These are phyloP conservation scores for Cheilosia soror DNA, from an alignment of 2,888 invertebrate genomes.

Conservation along the genomic window DNA sequence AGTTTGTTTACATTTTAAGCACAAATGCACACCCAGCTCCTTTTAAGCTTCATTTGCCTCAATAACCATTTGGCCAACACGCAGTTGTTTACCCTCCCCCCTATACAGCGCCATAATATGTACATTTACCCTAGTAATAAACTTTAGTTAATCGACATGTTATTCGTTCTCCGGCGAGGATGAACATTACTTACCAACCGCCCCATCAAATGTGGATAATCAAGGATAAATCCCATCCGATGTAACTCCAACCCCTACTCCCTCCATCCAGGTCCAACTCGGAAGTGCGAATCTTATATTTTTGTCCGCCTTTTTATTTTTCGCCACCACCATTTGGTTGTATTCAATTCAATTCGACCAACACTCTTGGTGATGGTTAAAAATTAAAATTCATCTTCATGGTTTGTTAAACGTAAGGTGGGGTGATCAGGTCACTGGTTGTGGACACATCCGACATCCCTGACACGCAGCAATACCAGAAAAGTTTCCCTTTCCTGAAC, in stretches of 20 bases:
- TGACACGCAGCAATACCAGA: constrained; percentile 50
- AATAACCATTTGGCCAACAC: neutral
- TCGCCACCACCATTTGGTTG: constrained; percentile 32
- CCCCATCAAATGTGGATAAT: constrained; percentile 34
- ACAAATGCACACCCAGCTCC: neutral
- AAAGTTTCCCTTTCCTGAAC: constrained; percentile 4
- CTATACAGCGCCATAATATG: constrained; percentile 14
- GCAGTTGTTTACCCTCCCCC: neutral
- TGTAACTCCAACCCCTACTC: constrained; percentile 15
- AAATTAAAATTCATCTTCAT: constrained; percentile 75
- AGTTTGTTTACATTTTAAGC: too few relatives aligned
- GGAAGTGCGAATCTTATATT: constrained; percentile 67
- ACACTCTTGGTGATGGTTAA: constrained; percentile 61
- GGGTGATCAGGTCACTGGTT: constrained; percentile 3
- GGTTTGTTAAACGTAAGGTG: constrained; percentile 62
- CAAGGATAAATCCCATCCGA: constrained; percentile 56
- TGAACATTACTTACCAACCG: constrained; percentile 37
- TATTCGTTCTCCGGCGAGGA: constrained; percentile 51
- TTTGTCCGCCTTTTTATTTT: constrained; percentile 17
- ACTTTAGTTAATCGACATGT: constrained; percentile 69
- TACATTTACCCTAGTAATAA: constrained; percentile 62
- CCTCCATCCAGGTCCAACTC: too few relatives aligned
- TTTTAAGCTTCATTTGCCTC: neutral
- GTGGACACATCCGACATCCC: constrained; percentile 20
- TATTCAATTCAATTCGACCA: constrained; percentile 63